Evolutionary conservation across 2,888 invertebrate species (phyloP), one percentile per base, ranked within the genome.

Genomic region (Clunio marinus): DNA sequence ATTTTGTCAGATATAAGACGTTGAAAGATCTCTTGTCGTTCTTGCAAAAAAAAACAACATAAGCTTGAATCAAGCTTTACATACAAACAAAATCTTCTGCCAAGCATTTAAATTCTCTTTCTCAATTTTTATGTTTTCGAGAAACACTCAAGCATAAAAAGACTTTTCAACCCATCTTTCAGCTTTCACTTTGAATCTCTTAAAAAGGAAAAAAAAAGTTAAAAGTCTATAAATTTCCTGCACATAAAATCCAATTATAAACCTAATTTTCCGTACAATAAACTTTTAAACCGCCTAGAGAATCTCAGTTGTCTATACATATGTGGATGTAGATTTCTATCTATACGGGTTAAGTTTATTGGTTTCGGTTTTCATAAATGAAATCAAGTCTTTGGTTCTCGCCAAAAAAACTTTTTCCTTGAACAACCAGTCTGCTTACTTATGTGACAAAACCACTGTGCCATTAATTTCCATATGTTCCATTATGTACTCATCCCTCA

Each of bases 241-340:
- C 32, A 20, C 66, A 35, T 57, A 57, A 57, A 57, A 66, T 66
- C 55, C 55, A 66, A 66, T 66, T 55, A 17, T 25, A 66, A 66
- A 66, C n/a, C 66, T 55, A 66, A 66, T 66, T 66, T 66, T 66
- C 66, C 66, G 46, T 66, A 55, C 66, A 66, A 66, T 66, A 66
- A 55, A 66, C 32, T 66, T 66, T 66, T 55, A n/a, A n/a, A n/a
- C n/a, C n/a, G n/a, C n/a, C n/a, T n/a, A 5, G n/a, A 57, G n/a
- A 57, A 15, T 17, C 51, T 17, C 22, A 20, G 5, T 32, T 32
- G 35, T 13, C 35, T 2, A 15, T 15, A 45, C 5, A 15, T 7
- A 7, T 45, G 45, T 10, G 35, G 13, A 32, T n/a, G n/a, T n/a
- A n/a, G n/a, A n/a, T n/a, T n/a, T n/a, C n/a, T n/a, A n/a, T n/a